Evolutionary conservation across 2,888 invertebrate genomes (phyloP).

Genomic region (Ramazzottius varieornatus): DNA sequence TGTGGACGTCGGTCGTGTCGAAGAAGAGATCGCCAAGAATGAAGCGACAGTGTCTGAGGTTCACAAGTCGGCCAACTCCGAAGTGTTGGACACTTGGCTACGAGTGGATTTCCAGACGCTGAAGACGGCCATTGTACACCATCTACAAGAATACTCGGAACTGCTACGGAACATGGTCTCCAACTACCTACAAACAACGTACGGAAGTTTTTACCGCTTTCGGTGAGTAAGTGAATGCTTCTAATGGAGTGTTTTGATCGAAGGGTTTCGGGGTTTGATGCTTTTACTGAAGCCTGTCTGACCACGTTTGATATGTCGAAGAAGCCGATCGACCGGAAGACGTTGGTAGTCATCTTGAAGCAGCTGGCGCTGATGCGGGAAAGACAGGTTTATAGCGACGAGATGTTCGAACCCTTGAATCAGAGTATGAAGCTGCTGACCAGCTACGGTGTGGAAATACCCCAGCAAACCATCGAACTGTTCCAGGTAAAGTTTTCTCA

Average conservation of each 20-base stretch:
- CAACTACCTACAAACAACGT: not conserved
- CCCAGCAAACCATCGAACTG: slow-evolving; percentile 74
- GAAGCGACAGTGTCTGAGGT: not conserved
- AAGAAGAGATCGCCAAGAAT: not conserved
- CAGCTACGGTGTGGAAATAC: slow-evolving; percentile 82
- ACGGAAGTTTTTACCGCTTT: not conserved
- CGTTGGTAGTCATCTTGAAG: slow-evolving; percentile 68
- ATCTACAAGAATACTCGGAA: not conserved
- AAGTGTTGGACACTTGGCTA: not conserved
- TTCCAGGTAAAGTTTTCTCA: slow-evolving; percentile 37
- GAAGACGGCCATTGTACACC: not conserved
- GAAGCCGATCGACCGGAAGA: not conserved
- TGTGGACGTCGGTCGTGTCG: not conserved
- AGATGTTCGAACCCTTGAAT: slow-evolving; percentile 77
- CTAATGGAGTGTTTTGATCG: not conserved
- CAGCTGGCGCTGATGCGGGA: slow-evolving; percentile 74
- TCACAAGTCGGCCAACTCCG: not conserved
- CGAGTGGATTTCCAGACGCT: not conserved
- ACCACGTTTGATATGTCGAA: not conserved
- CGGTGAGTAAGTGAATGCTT: not conserved
- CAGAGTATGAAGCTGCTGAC: slow-evolving; percentile 73
- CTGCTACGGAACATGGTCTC: not conserved
- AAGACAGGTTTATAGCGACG: slow-evolving; percentile 55
- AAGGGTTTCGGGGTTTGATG: not conserved
- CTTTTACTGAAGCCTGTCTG: not conserved